Percentiles rank a stretch among this genome's conserved stretches.
phyloP scores from a whole-genome alignment of 2,113 vertebrate species.

The Odocoileus hemionus region DNA sequence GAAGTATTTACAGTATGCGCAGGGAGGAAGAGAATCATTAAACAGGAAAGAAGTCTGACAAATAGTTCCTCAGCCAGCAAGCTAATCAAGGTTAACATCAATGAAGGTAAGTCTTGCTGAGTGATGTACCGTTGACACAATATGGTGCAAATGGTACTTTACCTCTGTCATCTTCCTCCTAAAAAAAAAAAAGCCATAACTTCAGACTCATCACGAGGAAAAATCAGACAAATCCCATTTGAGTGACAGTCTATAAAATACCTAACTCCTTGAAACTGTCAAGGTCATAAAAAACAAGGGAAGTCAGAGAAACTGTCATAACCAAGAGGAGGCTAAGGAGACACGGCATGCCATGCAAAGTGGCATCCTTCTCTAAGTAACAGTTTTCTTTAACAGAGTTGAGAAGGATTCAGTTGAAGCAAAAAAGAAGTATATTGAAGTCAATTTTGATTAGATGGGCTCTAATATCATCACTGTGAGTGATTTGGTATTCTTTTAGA shows the following conservation, averaged over 20 bases:
- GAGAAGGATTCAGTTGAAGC: conserved; percentile 5
- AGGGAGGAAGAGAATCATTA: background rate
- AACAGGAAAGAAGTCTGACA: background rate
- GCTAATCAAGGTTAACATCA: background rate
- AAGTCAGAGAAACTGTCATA: background rate
- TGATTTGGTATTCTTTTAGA: background rate
- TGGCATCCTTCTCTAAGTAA: background rate
- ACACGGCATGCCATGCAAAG: background rate
- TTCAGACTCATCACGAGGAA: background rate
- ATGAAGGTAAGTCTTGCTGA: background rate
- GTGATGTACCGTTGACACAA: background rate
- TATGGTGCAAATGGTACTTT: background rate
- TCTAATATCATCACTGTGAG: background rate
- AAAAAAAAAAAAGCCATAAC: background rate
- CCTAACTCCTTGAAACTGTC: background rate
- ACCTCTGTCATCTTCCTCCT: background rate
- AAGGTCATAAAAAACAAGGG: background rate
- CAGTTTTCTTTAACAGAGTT: background rate
- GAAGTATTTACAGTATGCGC: background rate
- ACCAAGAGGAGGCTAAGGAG: background rate
- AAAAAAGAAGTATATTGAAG: background rate
- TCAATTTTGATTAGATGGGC: background rate
- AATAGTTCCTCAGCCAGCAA: background rate
- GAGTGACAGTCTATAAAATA: background rate
- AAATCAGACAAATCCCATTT: background rate